phyloP scores from a whole-genome alignment of 2,113 vertebrate species.

The Lichenostomus cassidix region DNA sequence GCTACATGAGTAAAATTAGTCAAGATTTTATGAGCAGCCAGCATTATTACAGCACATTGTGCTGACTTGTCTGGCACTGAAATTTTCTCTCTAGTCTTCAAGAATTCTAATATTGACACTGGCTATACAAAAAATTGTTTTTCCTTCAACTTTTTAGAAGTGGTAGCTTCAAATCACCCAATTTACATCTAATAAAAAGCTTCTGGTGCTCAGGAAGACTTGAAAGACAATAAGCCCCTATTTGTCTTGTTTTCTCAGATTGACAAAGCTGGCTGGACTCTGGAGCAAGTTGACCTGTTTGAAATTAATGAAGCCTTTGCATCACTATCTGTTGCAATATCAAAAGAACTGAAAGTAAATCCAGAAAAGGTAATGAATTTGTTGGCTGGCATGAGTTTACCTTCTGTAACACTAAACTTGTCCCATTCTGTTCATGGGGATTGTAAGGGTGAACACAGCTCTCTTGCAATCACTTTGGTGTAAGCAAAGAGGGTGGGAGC shows the following conservation, averaged over 20 bases:
- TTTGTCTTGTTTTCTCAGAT: slow-evolving; percentile 69
- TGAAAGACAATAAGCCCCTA: background rate
- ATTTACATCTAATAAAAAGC: background rate
- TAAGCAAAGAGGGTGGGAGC: background rate
- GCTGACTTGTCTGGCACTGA: background rate
- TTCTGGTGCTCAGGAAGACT: background rate
- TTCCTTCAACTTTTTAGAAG: background rate
- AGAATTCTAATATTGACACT: background rate
- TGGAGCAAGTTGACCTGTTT: slow-evolving; percentile 89
- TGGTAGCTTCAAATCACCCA: background rate
- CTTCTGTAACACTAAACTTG: background rate
- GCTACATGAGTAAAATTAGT: fast-evolving
- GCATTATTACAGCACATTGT: background rate
- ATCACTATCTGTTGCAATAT: slow-evolving; percentile 80
- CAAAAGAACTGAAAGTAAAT: slow-evolving; percentile 87
- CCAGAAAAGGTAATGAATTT: slow-evolving; percentile 83
- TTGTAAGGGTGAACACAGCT: background rate
- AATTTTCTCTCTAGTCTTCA: background rate
- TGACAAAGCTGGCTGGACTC: slow-evolving; percentile 89
- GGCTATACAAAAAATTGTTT: background rate
- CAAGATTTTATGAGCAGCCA: background rate
- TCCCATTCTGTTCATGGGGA: background rate
- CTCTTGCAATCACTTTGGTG: background rate
- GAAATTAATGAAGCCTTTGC: slow-evolving; percentile 98
- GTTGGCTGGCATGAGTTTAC: background rate